phyloP scores from a whole-genome alignment of 2,797 vertebrate genomes.

The Melanitta fusca region DNA sequence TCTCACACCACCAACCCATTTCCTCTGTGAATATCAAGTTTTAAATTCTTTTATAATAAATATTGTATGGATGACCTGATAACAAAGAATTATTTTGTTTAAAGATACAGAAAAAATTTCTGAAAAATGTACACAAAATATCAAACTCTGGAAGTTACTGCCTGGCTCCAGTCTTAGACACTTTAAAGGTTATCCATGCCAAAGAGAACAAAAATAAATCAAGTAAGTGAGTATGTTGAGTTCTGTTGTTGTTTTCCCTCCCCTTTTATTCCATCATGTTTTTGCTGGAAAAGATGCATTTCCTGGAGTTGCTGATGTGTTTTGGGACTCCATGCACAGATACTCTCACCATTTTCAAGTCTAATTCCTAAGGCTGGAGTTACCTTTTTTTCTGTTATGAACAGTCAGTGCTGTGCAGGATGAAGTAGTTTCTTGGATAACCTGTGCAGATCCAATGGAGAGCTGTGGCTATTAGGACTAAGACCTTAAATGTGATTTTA shows the following conservation, averaged over 20 bases:
- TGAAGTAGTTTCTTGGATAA: constrained; percentile 16
- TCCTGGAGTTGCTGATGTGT: background rate
- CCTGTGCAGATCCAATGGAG: background rate
- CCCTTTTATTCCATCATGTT: background rate
- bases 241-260: background rate
- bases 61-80: background rate
- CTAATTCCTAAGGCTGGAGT: background rate
- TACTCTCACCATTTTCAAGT: background rate
- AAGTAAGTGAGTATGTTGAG: fast-evolving
- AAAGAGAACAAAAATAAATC: background rate
- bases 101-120: background rate
- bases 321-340: background rate
- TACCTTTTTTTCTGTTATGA: background rate
- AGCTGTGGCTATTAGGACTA: background rate
- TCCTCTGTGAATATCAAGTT: background rate
- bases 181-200: background rate
- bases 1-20: background rate
- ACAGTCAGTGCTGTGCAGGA: background rate
- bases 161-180: background rate
- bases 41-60: background rate
- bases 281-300: background rate
- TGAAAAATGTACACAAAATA: background rate
- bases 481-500: constrained; percentile 37
- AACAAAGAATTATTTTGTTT: background rate
- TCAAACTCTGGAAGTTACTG: background rate